Evolutionary conservation across 2,797 vertebrate species (phyloP).

Genomic region (Enoplosus armatus): DNA sequence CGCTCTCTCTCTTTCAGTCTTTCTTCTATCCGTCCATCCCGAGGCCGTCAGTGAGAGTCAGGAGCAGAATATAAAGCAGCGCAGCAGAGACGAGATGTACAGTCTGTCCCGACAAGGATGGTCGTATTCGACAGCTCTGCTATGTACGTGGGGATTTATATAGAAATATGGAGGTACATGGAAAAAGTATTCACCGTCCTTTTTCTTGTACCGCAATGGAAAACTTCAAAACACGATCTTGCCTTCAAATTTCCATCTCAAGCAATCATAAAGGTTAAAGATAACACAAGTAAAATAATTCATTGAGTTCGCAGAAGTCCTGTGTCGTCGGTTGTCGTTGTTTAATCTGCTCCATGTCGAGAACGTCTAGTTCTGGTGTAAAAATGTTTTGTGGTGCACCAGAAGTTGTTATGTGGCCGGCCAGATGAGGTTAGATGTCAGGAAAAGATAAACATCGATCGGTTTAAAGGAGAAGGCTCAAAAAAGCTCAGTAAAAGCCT

Average conservation of each 20-base stretch:
- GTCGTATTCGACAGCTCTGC: neutral
- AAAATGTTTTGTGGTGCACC: neutral
- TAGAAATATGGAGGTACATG: neutral
- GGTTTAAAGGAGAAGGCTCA: no score
- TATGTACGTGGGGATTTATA: no score
- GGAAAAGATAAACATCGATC: neutral
- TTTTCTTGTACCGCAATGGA: neutral
- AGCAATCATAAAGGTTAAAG: neutral
- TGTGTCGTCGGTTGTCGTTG: no score
- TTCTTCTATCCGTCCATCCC: neutral
- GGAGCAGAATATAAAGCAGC: constrained; percentile 55
- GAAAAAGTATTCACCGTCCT: neutral
- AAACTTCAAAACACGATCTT: neutral
- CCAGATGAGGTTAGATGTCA: neutral
- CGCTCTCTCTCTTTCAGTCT: neutral
- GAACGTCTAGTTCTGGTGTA: neutral
- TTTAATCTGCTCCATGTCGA: neutral
- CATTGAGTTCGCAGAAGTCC: no score
- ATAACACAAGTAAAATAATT: neutral
- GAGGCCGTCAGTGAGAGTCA: constrained; percentile 15
- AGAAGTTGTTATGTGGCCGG: no score
- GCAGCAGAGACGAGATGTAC: constrained; percentile 37
- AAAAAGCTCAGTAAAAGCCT: no score
- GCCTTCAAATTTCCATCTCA: neutral
- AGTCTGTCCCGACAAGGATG: neutral